These are phyloP conservation scores for Parazoanthus swiftii DNA, from an alignment of 92 coral and sea anemone species.

Conservation along the genomic window DNA sequence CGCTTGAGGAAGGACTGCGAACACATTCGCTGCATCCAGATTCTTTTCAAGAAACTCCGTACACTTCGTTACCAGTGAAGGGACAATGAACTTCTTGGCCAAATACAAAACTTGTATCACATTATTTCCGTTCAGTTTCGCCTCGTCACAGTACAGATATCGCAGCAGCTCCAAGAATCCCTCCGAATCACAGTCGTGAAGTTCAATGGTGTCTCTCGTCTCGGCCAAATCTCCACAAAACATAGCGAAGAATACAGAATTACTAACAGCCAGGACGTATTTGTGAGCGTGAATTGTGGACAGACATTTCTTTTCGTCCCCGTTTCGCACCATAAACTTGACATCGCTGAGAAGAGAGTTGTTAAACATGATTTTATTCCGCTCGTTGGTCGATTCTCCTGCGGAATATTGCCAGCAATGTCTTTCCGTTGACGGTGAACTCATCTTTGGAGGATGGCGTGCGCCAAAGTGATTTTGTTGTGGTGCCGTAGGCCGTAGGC, in stretches of 20 bases:
- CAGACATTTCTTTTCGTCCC: background rate
- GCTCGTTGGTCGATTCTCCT: background rate
- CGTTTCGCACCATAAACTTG: background rate
- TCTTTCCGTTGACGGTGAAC: background rate
- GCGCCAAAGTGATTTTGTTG: too few relatives aligned
- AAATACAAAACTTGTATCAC: conserved; percentile 43
- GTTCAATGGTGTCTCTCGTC: conserved; percentile 29
- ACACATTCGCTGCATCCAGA: conserved; percentile 45
- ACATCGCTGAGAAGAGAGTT: background rate
- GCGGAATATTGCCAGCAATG: too few relatives aligned
- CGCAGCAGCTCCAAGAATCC: conserved; percentile 20
- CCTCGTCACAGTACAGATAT: conserved; percentile 27
- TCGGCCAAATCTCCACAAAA: background rate
- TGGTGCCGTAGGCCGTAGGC: too few relatives aligned
- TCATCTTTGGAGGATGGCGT: background rate
- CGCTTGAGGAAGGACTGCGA: conserved; percentile 38
- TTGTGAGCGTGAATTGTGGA: background rate
- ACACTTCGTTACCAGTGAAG: conserved; percentile 33
- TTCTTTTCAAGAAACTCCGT: conserved; percentile 40
- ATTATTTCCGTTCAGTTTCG: conserved; percentile 15
- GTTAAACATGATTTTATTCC: background rate
- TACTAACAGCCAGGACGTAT: background rate
- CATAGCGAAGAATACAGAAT: background rate
- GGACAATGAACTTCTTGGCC: conserved; percentile 50
- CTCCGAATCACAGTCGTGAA: conserved; percentile 10